Evolutionary conservation across 2,888 invertebrate species (phyloP).

Genomic region (Sinhomidia bicolor): DNA sequence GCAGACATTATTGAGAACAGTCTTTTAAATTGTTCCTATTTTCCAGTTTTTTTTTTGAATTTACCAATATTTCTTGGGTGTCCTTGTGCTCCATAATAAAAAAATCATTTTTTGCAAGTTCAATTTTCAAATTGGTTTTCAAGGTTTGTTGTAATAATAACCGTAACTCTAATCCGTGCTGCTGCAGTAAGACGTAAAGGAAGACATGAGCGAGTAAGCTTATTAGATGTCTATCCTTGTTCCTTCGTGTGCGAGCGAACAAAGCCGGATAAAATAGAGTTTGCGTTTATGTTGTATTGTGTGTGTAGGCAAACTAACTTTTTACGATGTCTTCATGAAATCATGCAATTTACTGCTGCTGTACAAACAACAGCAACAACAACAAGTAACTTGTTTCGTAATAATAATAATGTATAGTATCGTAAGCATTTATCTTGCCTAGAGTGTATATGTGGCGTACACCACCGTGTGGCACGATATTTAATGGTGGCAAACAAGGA

Average conservation of each 20-base stretch:
- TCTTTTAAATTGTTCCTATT: too few species aligned
- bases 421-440: background rate
- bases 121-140: constrained; percentile 55
- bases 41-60: background rate
- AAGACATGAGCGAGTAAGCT: background rate
- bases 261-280: constrained; percentile 10
- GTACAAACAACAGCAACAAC: background rate
- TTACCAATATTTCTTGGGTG: background rate
- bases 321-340: constrained; percentile 36
- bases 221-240: too few species aligned
- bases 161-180: background rate
- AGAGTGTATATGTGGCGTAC: background rate
- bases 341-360: constrained; percentile 32
- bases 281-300: background rate
- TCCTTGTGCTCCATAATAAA: constrained; percentile 7
- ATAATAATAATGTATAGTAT: constrained; percentile 29
- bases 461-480: background rate
- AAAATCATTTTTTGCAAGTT: constrained; percentile 20
- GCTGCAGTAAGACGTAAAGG: background rate
- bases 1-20: too few species aligned
- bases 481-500: constrained; percentile 20
- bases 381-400: constrained; percentile 33
- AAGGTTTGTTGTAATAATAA: constrained; percentile 34
- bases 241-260: background rate
- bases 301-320: constrained; percentile 29